Evolutionary conservation across 1,140 invertebrate species (phyloP), one percentile per base, ranked within the genome.

Genomic region (Drosophila nasuta): DNA sequence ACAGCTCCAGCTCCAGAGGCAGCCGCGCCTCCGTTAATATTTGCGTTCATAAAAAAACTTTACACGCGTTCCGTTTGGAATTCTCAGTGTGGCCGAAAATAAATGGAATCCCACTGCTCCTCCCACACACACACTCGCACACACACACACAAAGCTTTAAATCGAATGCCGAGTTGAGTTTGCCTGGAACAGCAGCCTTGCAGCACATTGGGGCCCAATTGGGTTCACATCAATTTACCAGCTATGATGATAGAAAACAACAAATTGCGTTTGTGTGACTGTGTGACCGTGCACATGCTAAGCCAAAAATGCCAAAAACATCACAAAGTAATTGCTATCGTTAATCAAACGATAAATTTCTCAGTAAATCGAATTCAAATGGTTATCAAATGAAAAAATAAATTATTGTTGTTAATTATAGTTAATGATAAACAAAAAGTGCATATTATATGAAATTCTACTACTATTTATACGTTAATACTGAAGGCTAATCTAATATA

Each of bases 1-100:
- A 46, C 67, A 33, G 11, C 63, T 25, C 59, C 70, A 48, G 30
- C 64, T 33, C 54, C 70, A 30, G 43, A 65, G 65, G 56, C 68
- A n/a, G 60, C 74, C 46, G 63, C 79, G 51, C 74, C 81, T 45
- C 81, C 81, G 74, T 75, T 75, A 48, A 33, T 77, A 56, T 68
- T 81, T 43, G 75, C 70, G 75, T 77, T 86, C 82, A 86, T 85
- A 70, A 52, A 75, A 75, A 69, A 63, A 58, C 57, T 49, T 60
- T 69, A 5, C 38, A 59, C 38, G 46, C 28, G 17, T 41, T 68
- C 13, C 28, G 38, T 33, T 11, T 46, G 1, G 25, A 8, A 15
- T 8, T 41, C 7, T 38, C 56, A 30, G 17, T 52, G 20, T 41
- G 20, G 8, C 15, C 51, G 8, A 35, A 10, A 38, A 20, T 51